phyloP scores from a whole-genome alignment of 2,113 vertebrate species.

The Talpa occidentalis region DNA sequence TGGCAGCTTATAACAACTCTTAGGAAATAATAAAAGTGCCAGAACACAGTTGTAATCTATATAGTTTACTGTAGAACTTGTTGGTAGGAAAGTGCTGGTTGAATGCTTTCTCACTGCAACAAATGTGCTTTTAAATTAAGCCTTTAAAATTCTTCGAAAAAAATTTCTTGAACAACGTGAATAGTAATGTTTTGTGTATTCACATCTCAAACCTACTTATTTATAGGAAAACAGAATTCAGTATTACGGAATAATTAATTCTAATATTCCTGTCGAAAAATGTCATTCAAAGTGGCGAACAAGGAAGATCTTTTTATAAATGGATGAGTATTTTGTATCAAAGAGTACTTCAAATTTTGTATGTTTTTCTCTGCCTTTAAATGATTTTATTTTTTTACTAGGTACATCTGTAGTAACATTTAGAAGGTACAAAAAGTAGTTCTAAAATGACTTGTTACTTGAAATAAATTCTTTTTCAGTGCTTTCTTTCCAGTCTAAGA shows the following conservation, averaged over 20 bases:
- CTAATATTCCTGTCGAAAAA: slow-evolving; percentile 2
- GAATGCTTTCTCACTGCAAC: slow-evolving; percentile 19
- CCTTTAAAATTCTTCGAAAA: background rate
- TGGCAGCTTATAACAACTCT: background rate
- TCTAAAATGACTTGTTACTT: background rate
- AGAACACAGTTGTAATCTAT: background rate
- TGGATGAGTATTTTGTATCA: background rate
- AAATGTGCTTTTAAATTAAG: background rate
- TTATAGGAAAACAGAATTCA: background rate
- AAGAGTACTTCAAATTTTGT: background rate
- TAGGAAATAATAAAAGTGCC: background rate
- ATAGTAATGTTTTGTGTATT: background rate
- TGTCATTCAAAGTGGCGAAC: background rate
- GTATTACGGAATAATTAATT: slow-evolving; percentile 8
- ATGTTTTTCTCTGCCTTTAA: background rate
- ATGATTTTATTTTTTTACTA: background rate
- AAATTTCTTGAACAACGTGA: background rate
- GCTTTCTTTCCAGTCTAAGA: background rate
- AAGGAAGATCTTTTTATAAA: background rate
- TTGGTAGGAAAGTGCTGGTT: background rate
- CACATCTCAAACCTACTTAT: slow-evolving; percentile 13
- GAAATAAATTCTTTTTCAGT: background rate
- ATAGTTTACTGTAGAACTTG: background rate
- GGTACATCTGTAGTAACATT: background rate
- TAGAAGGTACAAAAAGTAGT: background rate